Conservation (phyloP, 2,113 vertebrate genomes). For the Oncorhynchus keta region DNA sequence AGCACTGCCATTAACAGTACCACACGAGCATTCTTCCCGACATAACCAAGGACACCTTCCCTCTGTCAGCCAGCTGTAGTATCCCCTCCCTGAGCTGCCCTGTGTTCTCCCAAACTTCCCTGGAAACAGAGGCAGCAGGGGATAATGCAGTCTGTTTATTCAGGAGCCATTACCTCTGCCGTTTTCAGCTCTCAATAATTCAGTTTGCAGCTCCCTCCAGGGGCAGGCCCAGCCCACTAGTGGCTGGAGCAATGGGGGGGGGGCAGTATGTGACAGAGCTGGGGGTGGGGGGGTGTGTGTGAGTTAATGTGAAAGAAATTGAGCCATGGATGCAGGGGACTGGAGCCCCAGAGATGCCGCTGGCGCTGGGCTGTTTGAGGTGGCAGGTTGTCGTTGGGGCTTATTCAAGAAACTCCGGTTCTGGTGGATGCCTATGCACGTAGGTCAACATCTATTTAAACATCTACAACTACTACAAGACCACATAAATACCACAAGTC, state of each 20-base stretch:
- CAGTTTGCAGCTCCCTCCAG: conserved; percentile 67
- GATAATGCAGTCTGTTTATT: conserved; percentile 71
- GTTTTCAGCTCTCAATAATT: conserved; percentile 79
- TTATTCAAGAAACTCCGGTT: too few relatives aligned
- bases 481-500: too few relatives aligned
- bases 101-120: too few relatives aligned
- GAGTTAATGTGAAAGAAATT: not conserved
- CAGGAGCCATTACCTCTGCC: conserved; percentile 73
- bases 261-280: conserved; percentile 7
- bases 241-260: conserved; percentile 48
- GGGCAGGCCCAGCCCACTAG: conserved; percentile 40
- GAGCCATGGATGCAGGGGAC: not conserved
- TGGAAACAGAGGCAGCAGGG: too few relatives aligned
- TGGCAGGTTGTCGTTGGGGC: not conserved
- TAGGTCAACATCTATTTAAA: too few relatives aligned
- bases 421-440: too few relatives aligned
- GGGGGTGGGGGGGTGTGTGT: not conserved
- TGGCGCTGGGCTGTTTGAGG: not conserved
- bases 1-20: too few relatives aligned
- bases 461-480: too few relatives aligned
- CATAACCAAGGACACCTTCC: too few relatives aligned
- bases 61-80: too few relatives aligned
- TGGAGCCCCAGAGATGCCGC: not conserved
- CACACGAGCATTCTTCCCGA: too few relatives aligned
- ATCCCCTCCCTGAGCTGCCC: too few relatives aligned